A percentile compares a stretch with the other conserved stretches of the same genome.
Conservation (phyloP, 1,140 invertebrate species). For the Sarcophaga bullata region DNA sequence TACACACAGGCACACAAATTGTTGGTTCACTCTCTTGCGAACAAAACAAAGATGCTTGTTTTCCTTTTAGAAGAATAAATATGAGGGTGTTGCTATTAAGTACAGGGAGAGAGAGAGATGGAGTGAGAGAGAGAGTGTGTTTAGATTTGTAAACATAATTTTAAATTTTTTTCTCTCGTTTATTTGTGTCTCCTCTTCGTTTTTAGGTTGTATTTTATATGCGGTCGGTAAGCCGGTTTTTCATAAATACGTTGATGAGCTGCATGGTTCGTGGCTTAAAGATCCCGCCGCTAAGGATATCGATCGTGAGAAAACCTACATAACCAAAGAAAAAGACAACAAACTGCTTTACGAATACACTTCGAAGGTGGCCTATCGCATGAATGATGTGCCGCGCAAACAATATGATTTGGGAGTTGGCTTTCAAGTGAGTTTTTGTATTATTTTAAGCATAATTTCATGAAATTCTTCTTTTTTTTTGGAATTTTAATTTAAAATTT, state of each 20-base stretch:
- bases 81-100: background rate
- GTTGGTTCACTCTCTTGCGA: no score
- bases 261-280: constrained; percentile 86
- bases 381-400: constrained; percentile 66
- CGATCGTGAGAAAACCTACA: constrained; percentile 81
- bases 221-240: constrained; percentile 93
- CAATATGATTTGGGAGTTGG: constrained; percentile 60
- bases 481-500: constrained; percentile 3
- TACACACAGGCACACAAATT: background rate
- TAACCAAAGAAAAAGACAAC: constrained; percentile 80
- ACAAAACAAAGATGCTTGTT: background rate
- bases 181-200: background rate
- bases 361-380: constrained; percentile 77
- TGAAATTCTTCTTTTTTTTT: background rate
- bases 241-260: constrained; percentile 78
- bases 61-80: background rate
- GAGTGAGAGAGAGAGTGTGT: no score
- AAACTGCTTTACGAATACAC: constrained; percentile 80
- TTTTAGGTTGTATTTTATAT: constrained; percentile 84
- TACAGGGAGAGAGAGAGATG: background rate
- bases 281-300: constrained; percentile 76
- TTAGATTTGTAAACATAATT: no score
- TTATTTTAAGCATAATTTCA: background rate
- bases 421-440: constrained; percentile 56
- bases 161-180: background rate